Conservation (phyloP, 2,888 invertebrate species). For the Drosophila nigritarsus region DNA sequence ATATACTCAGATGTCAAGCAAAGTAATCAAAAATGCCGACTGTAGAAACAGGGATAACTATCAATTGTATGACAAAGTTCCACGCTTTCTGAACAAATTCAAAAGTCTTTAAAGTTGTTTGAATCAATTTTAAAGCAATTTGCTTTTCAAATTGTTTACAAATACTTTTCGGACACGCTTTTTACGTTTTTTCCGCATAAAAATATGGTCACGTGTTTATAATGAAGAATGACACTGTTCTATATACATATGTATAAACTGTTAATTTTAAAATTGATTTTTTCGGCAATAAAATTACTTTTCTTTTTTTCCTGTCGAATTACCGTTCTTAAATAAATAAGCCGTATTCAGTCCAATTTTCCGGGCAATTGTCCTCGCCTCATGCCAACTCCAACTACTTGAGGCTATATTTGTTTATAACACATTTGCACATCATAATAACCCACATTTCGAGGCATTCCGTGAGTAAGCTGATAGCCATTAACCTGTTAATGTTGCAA, state of each 20-base stretch:
- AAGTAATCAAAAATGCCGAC: slow-evolving; percentile 30
- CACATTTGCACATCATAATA: slow-evolving; percentile 73
- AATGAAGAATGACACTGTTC: not conserved
- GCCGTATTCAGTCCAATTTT: slow-evolving; percentile 19
- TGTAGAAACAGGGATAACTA: not conserved
- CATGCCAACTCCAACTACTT: slow-evolving; percentile 26
- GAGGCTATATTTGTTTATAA: slow-evolving; percentile 66
- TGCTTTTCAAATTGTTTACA: slow-evolving; percentile 35
- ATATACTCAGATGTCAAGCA: slow-evolving; percentile 38
- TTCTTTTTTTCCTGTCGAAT: not conserved
- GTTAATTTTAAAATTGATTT: not conserved
- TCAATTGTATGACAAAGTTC: not conserved
- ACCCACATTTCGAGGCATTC: slow-evolving; percentile 47
- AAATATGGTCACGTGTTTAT: not conserved
- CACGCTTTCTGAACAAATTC: slow-evolving; percentile 12
- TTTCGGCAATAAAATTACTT: not conserved
- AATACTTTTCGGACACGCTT: slow-evolving; percentile 29
- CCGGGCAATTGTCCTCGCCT: slow-evolving; percentile 26
- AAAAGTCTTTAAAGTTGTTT: slow-evolving; percentile 22
- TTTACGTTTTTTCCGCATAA: not conserved
- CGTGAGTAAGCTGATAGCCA: slow-evolving; percentile 56
- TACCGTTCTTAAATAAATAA: slow-evolving; percentile 15
- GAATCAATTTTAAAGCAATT: slow-evolving; percentile 10
- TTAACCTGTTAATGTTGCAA: slow-evolving; percentile 79
- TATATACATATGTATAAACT: not conserved